Evolutionary conservation across 2,797 vertebrate species (phyloP).

Genomic region (Sarcophilus harrisii): DNA sequence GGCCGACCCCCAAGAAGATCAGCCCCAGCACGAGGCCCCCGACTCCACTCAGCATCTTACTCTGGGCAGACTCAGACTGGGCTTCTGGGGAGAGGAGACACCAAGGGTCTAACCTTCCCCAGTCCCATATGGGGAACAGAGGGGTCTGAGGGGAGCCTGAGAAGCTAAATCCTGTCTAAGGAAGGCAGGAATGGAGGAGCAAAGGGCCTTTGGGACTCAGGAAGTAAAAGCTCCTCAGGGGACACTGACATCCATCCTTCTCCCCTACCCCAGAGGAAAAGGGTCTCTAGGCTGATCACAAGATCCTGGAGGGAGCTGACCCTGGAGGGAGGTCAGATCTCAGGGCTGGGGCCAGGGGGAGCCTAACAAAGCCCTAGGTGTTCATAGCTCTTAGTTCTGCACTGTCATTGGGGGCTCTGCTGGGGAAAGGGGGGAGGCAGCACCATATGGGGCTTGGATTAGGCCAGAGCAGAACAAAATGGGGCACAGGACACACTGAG

Average conservation of each 20-base stretch:
- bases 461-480: too few relatives aligned
- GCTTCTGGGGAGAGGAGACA: slow-evolving; percentile 52
- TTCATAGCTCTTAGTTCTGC: not conserved
- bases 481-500: too few relatives aligned
- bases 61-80: slow-evolving; percentile 8
- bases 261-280: not conserved
- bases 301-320: too few relatives aligned
- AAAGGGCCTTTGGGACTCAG: not conserved
- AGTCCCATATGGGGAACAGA: not conserved
- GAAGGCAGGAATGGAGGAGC: not conserved
- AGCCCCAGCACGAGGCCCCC: slow-evolving; percentile 61
- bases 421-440: too few relatives aligned
- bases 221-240: not conserved
- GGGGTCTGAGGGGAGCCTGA: not conserved
- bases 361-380: too few relatives aligned
- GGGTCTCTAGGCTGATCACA: too few relatives aligned
- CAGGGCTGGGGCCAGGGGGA: too few relatives aligned
- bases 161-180: not conserved
- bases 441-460: not conserved
- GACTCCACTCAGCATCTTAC: not conserved
- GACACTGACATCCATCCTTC: too few relatives aligned
- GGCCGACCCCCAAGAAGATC: not conserved
- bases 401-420: not conserved
- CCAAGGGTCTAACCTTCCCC: not conserved
- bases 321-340: too few relatives aligned